Percentiles rank a stretch among this genome's conserved stretches.
Conservation (phyloP, 2,113 vertebrate species). For the Aegotheles bennettii region DNA sequence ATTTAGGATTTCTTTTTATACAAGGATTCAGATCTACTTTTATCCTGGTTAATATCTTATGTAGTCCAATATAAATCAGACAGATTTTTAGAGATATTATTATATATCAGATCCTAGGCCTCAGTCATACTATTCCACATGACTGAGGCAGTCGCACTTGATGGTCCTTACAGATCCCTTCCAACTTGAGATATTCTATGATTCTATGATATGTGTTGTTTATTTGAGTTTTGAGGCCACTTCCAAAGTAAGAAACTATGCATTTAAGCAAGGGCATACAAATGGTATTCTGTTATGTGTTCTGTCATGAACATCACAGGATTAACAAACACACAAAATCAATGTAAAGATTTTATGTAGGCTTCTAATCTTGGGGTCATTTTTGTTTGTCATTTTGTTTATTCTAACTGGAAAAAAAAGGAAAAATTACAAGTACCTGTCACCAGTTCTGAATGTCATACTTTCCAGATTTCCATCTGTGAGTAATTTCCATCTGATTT, state of each 20-base stretch:
- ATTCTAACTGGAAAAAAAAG: not conserved
- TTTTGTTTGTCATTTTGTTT: accelerated
- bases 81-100: not conserved
- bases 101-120: not conserved
- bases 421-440: not conserved
- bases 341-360: not conserved
- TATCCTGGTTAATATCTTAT: not conserved
- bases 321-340: not conserved
- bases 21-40: not conserved
- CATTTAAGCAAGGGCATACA: not conserved
- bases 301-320: not conserved
- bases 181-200: not conserved
- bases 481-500: no score
- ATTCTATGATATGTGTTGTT: not conserved
- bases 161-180: not conserved
- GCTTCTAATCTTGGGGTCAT: accelerated
- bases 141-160: not conserved
- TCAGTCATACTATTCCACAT: not conserved
- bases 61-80: not conserved
- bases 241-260: not conserved
- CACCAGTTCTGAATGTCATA: not conserved
- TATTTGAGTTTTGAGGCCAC: not conserved
- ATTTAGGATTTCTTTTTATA: not conserved
- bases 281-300: not conserved
- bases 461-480: not conserved